Evolutionary conservation across 2,797 vertebrate species (phyloP), one percentile per base, ranked within the genome.

Genomic region (Acridotheres tristis): DNA sequence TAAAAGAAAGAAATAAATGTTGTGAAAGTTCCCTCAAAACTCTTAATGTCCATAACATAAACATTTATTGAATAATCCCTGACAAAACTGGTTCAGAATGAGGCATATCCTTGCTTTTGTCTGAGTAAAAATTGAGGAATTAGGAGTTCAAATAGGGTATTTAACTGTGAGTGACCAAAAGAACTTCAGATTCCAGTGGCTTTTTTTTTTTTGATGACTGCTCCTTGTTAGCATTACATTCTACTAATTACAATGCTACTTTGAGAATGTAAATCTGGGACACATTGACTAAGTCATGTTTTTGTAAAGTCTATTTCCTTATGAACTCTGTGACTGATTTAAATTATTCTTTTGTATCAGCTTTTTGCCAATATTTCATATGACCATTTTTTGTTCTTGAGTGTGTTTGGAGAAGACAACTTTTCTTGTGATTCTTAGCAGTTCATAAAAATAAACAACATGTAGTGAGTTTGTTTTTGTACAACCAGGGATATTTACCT

Each of bases 371-470:
- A n/a, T 67, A 17, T 12, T 85, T 80, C 11, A 7, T 65, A 40
- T 36, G 18, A n/a, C 5, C 21, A 10, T 32, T 88, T 89, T 72
- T 51, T 84, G 25, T 91, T 67, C 50, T 36, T 54, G 5, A 58
- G 38, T 1, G 6, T 53, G 21, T 69, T 90, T 90, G 55, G 19
- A 20, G n/a, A 88, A 58, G 51, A 82, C 59, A 13, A 9, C 16
- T 88, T 86, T 80, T 91, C 68, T 48, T 83, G 58, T 94, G 51
- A 53, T 82, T 84, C 50, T 87, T 85, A 94, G 48, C 17, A 59
- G 57, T 68, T 69, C 48, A 30, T 89, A 84, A 88, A 92, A 91
- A 91, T 48, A 80, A 94, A 85, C 23, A 88, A 17, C 13, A 34
- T 13, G 6, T 26, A 57, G 21, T 73, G 27, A 61, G n/a, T 76